These are phyloP conservation scores for Albula glossodonta DNA, from an alignment of 2,113 vertebrate genomes.

Conservation along the genomic window DNA sequence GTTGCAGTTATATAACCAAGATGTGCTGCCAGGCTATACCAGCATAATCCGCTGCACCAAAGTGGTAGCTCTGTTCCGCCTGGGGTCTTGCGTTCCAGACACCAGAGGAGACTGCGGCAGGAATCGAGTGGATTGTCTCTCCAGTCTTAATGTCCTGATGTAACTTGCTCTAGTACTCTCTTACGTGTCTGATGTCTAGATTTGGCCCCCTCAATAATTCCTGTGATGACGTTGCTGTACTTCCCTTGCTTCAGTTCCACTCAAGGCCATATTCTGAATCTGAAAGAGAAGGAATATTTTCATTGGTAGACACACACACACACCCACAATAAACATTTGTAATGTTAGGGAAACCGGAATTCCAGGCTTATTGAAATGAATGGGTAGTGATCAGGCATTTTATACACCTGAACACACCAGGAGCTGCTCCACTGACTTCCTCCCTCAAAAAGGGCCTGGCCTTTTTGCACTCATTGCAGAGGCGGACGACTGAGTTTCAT, in stretches of 20 bases:
- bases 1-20: neutral
- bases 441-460: too few relatives aligned
- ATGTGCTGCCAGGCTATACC: constrained; percentile 24
- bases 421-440: too few relatives aligned
- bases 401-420: too few relatives aligned
- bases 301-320: too few relatives aligned
- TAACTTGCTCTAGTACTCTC: neutral
- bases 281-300: constrained; percentile 22
- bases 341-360: too few relatives aligned
- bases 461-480: too few relatives aligned
- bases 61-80: neutral
- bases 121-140: too few relatives aligned
- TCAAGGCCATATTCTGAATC: constrained; percentile 37
- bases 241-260: constrained; percentile 21
- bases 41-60: constrained; percentile 32
- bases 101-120: neutral
- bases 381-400: too few relatives aligned
- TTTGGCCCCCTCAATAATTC: neutral
- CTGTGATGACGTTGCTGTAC: constrained; percentile 13
- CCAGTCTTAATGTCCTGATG: neutral
- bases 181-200: neutral
- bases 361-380: too few relatives aligned
- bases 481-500: too few relatives aligned
- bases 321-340: too few relatives aligned
- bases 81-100: neutral